phyloP scores from a whole-genome alignment of 2,113 vertebrate genomes.

The Anser cygnoides region DNA sequence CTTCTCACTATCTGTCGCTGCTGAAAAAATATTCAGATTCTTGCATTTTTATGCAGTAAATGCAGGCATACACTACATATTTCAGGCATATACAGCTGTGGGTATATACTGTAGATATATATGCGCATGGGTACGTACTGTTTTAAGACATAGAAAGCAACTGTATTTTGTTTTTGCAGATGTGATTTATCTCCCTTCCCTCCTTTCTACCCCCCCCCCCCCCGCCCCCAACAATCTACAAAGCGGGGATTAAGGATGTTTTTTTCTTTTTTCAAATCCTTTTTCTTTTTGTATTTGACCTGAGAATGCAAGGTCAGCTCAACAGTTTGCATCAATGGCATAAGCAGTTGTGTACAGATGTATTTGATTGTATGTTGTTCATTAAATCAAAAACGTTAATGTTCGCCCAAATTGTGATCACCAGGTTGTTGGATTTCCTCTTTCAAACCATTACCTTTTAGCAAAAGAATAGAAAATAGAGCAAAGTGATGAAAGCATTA shows the following conservation, averaged over 20 bases:
- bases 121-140: background rate
- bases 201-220: too few species aligned
- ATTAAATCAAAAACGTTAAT: background rate
- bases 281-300: background rate
- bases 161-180: background rate
- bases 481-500: background rate
- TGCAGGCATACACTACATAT: background rate
- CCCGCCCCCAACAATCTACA: background rate
- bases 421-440: background rate
- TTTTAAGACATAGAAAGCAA: background rate
- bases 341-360: background rate
- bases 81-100: background rate
- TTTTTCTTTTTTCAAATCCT: background rate
- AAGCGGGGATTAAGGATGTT: background rate
- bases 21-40: background rate
- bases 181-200: background rate
- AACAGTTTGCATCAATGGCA: background rate
- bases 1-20: background rate
- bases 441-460: background rate
- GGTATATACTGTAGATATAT: too few species aligned
- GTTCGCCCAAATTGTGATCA: background rate
- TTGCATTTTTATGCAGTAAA: background rate
- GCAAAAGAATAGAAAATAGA: background rate
- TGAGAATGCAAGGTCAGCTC: background rate
- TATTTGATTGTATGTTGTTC: background rate